These are phyloP conservation scores for Sigmodon hispidus DNA, from an alignment of 2,113 vertebrate genomes.

Conservation along the genomic window DNA sequence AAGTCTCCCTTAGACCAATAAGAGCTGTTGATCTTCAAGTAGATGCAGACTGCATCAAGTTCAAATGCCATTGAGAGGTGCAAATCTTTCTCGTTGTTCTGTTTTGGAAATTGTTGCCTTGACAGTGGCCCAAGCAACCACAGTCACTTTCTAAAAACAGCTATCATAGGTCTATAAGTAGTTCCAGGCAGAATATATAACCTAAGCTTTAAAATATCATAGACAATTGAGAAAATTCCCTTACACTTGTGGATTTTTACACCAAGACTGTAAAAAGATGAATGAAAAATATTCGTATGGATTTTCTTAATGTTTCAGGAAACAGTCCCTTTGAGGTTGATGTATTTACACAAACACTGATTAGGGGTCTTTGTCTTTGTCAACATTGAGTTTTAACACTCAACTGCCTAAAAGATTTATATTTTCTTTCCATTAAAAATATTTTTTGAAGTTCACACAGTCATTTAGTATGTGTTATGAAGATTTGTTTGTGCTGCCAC, in stretches of 20 bases:
- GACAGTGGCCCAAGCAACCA: conserved; percentile 65
- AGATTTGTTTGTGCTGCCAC: conserved; percentile 21
- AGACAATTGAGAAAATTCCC: background rate
- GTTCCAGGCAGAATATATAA: conserved; percentile 59
- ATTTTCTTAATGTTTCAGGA: conserved; percentile 31
- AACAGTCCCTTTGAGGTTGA: background rate
- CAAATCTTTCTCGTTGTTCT: conserved; percentile 52
- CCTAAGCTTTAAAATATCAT: conserved; percentile 20
- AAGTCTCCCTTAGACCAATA: conserved; percentile 48
- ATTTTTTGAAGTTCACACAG: conserved; percentile 62
- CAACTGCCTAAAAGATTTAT: conserved; percentile 51
- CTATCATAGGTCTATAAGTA: background rate
- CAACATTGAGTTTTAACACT: conserved; percentile 53
- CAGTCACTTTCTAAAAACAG: conserved; percentile 76
- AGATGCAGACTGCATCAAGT: conserved; percentile 52
- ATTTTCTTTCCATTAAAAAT: conserved; percentile 72
- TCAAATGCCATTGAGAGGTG: conserved; percentile 57
- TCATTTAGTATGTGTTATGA: conserved; percentile 54
- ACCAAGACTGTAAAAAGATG: background rate
- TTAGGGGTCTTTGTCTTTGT: conserved; percentile 62
- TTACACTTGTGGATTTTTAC: background rate
- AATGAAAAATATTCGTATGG: background rate
- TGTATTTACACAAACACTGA: background rate
- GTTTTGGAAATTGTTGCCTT: conserved; percentile 80
- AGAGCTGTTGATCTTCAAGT: conserved; percentile 59